Conservation (phyloP, 1,140 invertebrate genomes). For the Plutomurus gul region DNA sequence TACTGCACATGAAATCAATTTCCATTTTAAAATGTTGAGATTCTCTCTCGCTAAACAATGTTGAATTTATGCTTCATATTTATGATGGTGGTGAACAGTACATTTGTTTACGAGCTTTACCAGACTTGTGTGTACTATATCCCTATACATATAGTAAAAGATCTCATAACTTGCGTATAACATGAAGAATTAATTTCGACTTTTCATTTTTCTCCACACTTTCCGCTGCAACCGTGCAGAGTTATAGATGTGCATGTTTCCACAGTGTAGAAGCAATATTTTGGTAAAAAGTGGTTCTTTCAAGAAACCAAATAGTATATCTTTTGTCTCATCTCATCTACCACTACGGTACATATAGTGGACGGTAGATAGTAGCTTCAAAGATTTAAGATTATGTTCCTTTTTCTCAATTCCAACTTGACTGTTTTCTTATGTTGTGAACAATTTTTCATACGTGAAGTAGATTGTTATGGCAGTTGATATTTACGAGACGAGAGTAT, state of each 20-base stretch:
- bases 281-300: slow-evolving; percentile 24
- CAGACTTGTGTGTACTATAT: neutral
- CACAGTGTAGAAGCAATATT: slow-evolving; percentile 13
- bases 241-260: slow-evolving; percentile 14
- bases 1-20: neutral
- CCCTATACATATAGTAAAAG: neutral
- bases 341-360: too few species aligned
- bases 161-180: slow-evolving; percentile 8
- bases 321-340: slow-evolving; percentile 3
- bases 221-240: slow-evolving; percentile 3
- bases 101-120: slow-evolving; percentile 12
- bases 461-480: slow-evolving; percentile 29
- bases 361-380: neutral
- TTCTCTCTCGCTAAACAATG: neutral
- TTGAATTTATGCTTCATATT: slow-evolving; percentile 26
- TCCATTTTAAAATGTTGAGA: neutral
- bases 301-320: neutral
- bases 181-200: slow-evolving; percentile 20
- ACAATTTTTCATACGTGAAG: slow-evolving; percentile 8
- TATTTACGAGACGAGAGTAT: slow-evolving; percentile 18
- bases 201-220: slow-evolving; percentile 22
- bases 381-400: slow-evolving; percentile 25
- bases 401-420: slow-evolving; percentile 19
- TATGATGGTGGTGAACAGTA: slow-evolving; percentile 8
- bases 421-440: slow-evolving; percentile 15